These are phyloP conservation scores for Euphysa ruthae DNA, from an alignment of 30 jellyfish, hydroid and myxozoan genomes.

Conservation along the genomic window DNA sequence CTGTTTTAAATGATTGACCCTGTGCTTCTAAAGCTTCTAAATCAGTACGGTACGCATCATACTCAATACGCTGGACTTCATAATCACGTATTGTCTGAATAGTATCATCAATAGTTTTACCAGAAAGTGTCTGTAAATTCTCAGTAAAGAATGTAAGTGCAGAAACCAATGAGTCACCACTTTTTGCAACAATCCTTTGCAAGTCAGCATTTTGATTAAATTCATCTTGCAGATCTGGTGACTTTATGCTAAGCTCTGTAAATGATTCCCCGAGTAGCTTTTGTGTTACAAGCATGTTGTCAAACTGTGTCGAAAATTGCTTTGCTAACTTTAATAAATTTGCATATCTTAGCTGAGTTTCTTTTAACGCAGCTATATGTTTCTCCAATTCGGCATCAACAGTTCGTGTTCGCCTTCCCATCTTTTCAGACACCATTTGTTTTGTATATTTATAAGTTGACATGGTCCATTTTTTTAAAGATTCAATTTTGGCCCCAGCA, in stretches of 20 bases:
- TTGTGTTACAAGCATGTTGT: slow-evolving; percentile 70
- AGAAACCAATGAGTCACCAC: slow-evolving; percentile 82
- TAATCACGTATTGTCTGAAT: slow-evolving; percentile 75
- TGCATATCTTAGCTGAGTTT: slow-evolving; percentile 78
- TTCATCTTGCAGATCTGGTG: slow-evolving; percentile 98
- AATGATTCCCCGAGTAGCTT: slow-evolving; percentile 62
- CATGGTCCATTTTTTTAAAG: slow-evolving; percentile 90
- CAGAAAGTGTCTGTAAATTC: slow-evolving; percentile 77
- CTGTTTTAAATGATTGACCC: slow-evolving; percentile 78
- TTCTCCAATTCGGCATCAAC: slow-evolving; percentile 93
- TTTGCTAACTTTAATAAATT: slow-evolving; percentile 74
- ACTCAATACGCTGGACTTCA: slow-evolving; percentile 75
- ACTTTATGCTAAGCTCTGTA: slow-evolving; percentile 83
- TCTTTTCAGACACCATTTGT: slow-evolving; percentile 89
- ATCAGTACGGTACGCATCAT: slow-evolving; percentile 95
- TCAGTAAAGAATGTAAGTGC: slow-evolving; percentile 88
- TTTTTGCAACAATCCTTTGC: slow-evolving; percentile 77
- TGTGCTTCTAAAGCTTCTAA: slow-evolving; percentile 73
- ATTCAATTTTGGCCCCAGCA: slow-evolving; percentile 87
- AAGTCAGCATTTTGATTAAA: slow-evolving; percentile 91
- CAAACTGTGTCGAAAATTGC: slow-evolving; percentile 67
- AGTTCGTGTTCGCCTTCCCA: slow-evolving; percentile 94
- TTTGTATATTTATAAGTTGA: slow-evolving; percentile 92
- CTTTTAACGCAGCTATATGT: slow-evolving; percentile 79
- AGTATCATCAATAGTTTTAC: slow-evolving; percentile 94